These are phyloP conservation scores for Choristoneura fumiferana DNA, from an alignment of 1,140 invertebrate genomes.

Conservation along the genomic window DNA sequence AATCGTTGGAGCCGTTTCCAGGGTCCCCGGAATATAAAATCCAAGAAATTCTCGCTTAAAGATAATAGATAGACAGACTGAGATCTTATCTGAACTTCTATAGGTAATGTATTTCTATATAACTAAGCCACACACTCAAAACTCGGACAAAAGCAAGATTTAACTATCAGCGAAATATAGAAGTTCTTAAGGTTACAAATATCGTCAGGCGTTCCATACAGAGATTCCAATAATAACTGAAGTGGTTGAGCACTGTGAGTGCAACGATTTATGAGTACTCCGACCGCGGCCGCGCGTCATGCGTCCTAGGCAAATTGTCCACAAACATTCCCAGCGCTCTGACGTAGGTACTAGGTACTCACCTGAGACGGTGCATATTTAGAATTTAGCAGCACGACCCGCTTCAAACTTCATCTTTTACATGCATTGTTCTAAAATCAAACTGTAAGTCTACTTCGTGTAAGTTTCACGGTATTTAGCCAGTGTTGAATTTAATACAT, in stretches of 20 bases:
- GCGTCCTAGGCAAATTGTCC: background rate
- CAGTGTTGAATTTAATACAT: background rate
- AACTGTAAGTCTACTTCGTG: background rate
- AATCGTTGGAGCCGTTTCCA: no score
- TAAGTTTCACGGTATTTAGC: background rate
- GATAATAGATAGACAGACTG: no score
- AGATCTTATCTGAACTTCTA: no score
- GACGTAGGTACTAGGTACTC: background rate
- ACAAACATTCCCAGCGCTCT: background rate
- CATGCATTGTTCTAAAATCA: slow-evolving; percentile 5
- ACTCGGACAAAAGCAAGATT: no score
- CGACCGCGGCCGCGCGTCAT: slow-evolving; percentile 12
- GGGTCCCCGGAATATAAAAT: no score
- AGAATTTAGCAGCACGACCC: slow-evolving; percentile 4
- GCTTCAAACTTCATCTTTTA: slow-evolving; percentile 15
- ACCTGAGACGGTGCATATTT: slow-evolving; percentile 10
- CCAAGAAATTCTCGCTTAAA: no score
- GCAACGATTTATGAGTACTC: slow-evolving; percentile 27
- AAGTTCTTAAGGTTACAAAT: background rate
- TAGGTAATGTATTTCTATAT: no score
- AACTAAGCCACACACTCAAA: no score
- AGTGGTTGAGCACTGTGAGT: slow-evolving; percentile 28
- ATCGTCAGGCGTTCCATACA: slow-evolving; percentile 26
- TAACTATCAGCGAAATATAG: no score
- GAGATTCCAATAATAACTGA: slow-evolving; percentile 43